Evolutionary conservation across 2,888 invertebrate species (phyloP), one percentile per base, ranked within the genome.

Genomic region (Sericinus montela): DNA sequence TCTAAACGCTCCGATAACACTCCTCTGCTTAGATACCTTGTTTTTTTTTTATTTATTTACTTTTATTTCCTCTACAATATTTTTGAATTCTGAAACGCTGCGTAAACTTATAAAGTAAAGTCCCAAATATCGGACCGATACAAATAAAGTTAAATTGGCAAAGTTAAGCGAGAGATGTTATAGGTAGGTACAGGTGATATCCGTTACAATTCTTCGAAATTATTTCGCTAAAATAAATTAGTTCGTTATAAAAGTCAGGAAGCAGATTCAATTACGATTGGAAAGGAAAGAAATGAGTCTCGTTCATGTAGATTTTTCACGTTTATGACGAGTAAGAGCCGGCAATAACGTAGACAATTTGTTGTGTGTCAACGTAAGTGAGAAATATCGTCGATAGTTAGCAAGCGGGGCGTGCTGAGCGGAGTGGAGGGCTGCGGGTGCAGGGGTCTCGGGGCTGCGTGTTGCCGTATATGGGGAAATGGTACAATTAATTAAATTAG

Each of bases 121-220:
- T 78, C 65, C 53, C 69, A 66, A 81, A 80, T 84, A 83, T 82
- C 72, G 69, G 63, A 57, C 56, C 69, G 78, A 80, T 77, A 82
- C 75, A 83, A 82, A 82, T 84, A 84, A 87, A 87, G 86, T 87
- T 87, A 87, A 87, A 87, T 87, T 87, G 84, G 80, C 69, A 86
- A 87, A 87, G 87, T 87, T 87, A 60, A 53, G 50, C 55, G 54
- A 58, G 61, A 68, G 67, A 62, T 67, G 65, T 64, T 41, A 35
- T 30, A 65, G 62, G 63, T 30, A 65, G 62, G 63, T 68, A 75
- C 79, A 75, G 77, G 79, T 80, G 79, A 79, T 73, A 73, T 71
- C 73, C 65, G 75, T 77, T 75, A 72, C 65, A 67, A 70, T 63
- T 69, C 70, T 69, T 67, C 62, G 68, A 75, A 69, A 69, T 67